Percentiles rank a stretch among this genome's conserved stretches.
Evolutionary conservation across 2,113 vertebrate genomes (phyloP).

Genomic region (Lathamus discolor): DNA sequence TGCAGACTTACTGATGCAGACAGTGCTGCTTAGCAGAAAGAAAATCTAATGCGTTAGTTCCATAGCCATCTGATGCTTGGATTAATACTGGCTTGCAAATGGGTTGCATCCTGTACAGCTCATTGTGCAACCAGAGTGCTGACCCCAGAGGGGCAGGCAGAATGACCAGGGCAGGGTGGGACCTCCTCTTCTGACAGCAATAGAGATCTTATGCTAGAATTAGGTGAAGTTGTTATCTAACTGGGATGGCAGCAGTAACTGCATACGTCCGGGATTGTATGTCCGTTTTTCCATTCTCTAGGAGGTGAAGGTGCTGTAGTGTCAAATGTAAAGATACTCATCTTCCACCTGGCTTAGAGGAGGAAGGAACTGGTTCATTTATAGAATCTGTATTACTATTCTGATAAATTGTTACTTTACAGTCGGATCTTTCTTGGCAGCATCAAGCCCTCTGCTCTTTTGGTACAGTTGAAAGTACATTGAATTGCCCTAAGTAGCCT

Average conservation of each 20-base stretch:
- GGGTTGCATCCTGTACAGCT: neutral
- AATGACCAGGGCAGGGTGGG: neutral
- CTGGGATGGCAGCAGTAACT: neutral
- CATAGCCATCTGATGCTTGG: neutral
- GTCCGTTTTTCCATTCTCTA: neutral
- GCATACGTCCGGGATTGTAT: neutral
- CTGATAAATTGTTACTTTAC: neutral
- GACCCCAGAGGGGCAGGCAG: neutral
- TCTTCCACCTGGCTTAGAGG: neutral
- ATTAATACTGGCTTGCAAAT: neutral
- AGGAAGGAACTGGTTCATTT: neutral
- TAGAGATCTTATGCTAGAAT: neutral
- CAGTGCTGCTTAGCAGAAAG: neutral
- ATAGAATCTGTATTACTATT: neutral
- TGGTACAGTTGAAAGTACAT: neutral
- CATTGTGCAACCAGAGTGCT: accelerated
- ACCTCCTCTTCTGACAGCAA: neutral
- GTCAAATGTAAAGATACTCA: neutral
- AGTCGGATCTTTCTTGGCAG: neutral
- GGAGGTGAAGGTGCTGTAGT: neutral
- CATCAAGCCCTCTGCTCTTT: neutral
- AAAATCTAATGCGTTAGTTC: neutral
- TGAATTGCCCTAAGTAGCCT: neutral
- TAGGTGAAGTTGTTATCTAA: neutral
- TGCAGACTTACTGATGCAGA: neutral